These are phyloP conservation scores for Esperia sulphurella DNA, from an alignment of 2,888 invertebrate genomes.

Conservation along the genomic window DNA sequence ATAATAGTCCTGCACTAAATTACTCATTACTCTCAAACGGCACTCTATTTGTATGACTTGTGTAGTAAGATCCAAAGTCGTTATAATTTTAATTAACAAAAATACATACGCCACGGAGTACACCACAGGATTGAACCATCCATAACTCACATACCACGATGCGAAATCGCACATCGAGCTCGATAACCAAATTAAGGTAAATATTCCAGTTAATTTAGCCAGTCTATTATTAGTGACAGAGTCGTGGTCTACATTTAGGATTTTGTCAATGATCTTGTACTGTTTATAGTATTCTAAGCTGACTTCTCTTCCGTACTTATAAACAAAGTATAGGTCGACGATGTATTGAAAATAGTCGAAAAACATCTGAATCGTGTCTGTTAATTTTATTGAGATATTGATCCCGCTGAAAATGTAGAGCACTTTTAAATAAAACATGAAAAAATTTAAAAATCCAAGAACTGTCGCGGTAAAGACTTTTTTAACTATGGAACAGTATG, in stretches of 20 bases:
- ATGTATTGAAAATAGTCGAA: constrained; percentile 48
- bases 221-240: constrained; percentile 31
- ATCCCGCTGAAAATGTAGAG: constrained; percentile 26
- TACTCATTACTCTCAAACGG: constrained; percentile 41
- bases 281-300: constrained; percentile 45
- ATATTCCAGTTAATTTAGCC: constrained; percentile 28
- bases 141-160: constrained; percentile 43
- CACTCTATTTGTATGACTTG: constrained; percentile 48
- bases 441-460: constrained; percentile 30
- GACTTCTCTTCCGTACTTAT: constrained; percentile 45
- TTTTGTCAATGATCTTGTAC: constrained; percentile 44
- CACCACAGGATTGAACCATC: constrained; percentile 28
- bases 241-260: constrained; percentile 35
- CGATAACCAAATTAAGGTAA: constrained; percentile 34
- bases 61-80: constrained; percentile 47
- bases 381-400: constrained; percentile 41
- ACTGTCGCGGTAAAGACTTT: constrained; percentile 19
- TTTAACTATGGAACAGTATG: constrained; percentile 15
- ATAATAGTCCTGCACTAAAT: constrained; percentile 36
- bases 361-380: constrained; percentile 45
- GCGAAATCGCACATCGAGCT: constrained; percentile 38
- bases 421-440: constrained; percentile 42
- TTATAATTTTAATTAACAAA: constrained; percentile 54
- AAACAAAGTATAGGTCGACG: constrained; percentile 48
- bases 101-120: constrained; percentile 43